phyloP scores from a whole-genome alignment of 2,113 vertebrate genomes.

The Sardina pilchardus region DNA sequence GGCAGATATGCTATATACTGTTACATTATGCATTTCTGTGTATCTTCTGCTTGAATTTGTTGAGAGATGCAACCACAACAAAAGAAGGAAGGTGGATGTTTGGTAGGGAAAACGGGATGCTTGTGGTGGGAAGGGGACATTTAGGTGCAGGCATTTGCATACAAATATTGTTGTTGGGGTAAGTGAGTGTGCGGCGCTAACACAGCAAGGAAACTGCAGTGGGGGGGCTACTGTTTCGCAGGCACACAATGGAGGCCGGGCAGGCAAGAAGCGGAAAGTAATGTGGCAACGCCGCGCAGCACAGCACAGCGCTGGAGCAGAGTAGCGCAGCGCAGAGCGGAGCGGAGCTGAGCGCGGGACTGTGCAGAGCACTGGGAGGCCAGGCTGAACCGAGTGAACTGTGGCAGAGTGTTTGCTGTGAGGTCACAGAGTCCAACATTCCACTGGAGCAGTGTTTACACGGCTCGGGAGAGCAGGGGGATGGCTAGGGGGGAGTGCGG shows the following conservation, averaged over 20 bases:
- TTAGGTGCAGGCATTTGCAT: background rate
- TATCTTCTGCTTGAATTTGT: background rate
- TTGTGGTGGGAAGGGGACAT: background rate
- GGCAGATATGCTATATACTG: background rate
- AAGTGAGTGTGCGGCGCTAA: background rate
- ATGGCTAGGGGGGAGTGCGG: slow-evolving; percentile 57
- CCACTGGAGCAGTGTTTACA: slow-evolving; percentile 80
- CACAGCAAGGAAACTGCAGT: background rate
- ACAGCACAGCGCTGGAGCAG: slow-evolving; percentile 60
- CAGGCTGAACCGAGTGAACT: slow-evolving; percentile 80
- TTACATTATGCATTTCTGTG: slow-evolving; percentile 2
- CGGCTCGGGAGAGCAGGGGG: slow-evolving; percentile 60
- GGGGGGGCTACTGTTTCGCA: background rate
- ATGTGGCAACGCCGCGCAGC: slow-evolving; percentile 16
- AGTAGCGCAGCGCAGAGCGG: too few species aligned
- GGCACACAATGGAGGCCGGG: background rate
- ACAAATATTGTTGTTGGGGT: background rate
- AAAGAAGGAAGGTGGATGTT: background rate
- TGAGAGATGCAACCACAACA: background rate
- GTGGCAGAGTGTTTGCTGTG: slow-evolving; percentile 62
- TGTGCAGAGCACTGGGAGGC: slow-evolving; percentile 71
- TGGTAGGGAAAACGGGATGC: background rate
- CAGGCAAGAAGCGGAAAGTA: slow-evolving; percentile 36
- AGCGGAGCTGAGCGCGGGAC: background rate
- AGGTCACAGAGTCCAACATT: slow-evolving; percentile 82